Conservation (phyloP, 2,888 invertebrate species). For the Leistus spinibarbis region DNA sequence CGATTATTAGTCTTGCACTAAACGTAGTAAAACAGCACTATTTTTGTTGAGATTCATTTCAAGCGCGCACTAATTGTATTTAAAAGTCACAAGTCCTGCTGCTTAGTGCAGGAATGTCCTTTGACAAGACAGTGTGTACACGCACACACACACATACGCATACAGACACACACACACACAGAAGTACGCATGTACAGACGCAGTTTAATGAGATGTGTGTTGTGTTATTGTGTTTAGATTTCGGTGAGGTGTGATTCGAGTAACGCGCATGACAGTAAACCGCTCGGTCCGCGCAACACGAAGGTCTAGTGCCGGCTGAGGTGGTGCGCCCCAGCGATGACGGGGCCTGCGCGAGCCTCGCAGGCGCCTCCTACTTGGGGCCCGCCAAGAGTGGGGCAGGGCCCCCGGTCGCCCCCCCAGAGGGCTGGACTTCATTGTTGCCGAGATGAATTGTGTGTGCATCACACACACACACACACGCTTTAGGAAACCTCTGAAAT, state of each 20-base stretch:
- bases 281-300: conserved; percentile 19
- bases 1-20: no score
- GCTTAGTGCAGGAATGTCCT: no score
- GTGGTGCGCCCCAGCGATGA: neutral
- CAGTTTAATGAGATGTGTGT: no score
- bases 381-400: neutral
- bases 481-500: no score
- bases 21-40: no score
- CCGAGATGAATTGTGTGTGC: neutral
- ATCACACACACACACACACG: neutral
- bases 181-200: no score
- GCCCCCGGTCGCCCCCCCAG: conserved; percentile 8
- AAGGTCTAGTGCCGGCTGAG: conserved; percentile 27
- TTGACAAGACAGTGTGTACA: no score
- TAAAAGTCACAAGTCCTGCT: no score
- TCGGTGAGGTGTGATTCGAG: neutral
- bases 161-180: neutral
- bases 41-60: no score
- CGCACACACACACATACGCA: neutral
- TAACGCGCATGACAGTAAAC: conserved; percentile 8
- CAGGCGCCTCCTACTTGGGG: conserved; percentile 23
- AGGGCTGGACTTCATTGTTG: neutral
- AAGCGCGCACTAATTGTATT: no score
- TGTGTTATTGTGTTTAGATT: neutral
- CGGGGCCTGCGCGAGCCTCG: conserved; percentile 10